A percentile compares a stretch with the other conserved stretches of the same genome.
phyloP scores from a whole-genome alignment of 2,888 invertebrate genomes.

The Caenorhabditis zanzibari region DNA sequence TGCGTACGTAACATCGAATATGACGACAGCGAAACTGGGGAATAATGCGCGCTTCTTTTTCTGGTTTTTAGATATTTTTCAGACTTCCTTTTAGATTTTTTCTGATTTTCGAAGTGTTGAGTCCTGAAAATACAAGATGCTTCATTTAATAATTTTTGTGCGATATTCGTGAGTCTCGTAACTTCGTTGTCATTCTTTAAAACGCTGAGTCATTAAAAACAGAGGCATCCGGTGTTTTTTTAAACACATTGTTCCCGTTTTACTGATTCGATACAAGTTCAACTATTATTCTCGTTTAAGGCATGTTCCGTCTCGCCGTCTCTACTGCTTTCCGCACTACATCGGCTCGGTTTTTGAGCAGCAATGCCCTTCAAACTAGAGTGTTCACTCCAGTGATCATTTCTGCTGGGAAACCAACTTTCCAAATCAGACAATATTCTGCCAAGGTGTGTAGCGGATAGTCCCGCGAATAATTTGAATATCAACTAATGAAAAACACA shows the following conservation, averaged over 20 bases:
- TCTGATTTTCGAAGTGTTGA: neutral
- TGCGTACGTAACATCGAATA: neutral
- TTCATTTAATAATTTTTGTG: too few species aligned
- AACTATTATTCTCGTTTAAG: neutral
- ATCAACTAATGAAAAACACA: too few species aligned
- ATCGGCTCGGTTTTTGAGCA: slow-evolving; percentile 8
- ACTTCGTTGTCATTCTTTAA: too few species aligned
- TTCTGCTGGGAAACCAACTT: slow-evolving; percentile 1
- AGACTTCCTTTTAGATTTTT: neutral
- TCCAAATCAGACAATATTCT: slow-evolving; percentile 60
- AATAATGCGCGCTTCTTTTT: slow-evolving; percentile 26
- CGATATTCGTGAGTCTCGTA: too few species aligned
- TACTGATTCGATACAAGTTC: neutral
- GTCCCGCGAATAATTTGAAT: neutral
- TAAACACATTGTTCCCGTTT: too few species aligned
- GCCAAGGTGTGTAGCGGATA: slow-evolving; percentile 65
- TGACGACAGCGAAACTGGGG: slow-evolving; percentile 9
- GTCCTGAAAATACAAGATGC: too few species aligned
- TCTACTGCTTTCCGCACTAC: slow-evolving; percentile 47
- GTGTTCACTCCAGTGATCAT: slow-evolving; percentile 45
- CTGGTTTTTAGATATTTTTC: too few species aligned
- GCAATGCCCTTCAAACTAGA: slow-evolving; percentile 23
- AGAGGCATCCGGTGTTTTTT: too few species aligned
- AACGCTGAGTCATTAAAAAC: too few species aligned
- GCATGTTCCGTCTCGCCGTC: slow-evolving; percentile 56